These are phyloP conservation scores for Ivindomyrus marchei DNA, from an alignment of 2,113 vertebrate species.

Conservation along the genomic window DNA sequence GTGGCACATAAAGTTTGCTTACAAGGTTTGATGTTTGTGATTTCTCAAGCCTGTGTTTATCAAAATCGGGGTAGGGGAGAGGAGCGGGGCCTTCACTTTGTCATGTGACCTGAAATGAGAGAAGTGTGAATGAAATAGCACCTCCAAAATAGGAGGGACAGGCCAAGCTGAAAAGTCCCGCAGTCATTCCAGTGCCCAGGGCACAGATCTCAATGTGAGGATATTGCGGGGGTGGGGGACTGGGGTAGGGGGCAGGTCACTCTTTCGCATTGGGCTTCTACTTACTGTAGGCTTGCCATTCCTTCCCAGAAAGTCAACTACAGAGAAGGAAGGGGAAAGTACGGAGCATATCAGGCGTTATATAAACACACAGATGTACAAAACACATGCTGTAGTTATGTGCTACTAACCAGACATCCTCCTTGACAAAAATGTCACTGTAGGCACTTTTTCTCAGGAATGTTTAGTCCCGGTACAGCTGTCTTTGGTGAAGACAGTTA, in stretches of 20 bases:
- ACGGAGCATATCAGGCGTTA: not conserved
- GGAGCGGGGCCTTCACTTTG: not conserved
- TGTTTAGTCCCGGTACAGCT: too few species aligned
- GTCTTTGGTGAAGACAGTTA: not conserved
- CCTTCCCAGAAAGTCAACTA: not conserved
- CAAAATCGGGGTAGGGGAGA: not conserved
- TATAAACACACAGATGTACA: not conserved
- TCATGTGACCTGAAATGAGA: constrained; percentile 1
- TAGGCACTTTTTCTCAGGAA: not conserved
- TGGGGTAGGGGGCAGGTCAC: not conserved
- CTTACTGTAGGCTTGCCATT: not conserved
- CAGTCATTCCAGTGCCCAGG: not conserved
- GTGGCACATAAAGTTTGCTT: not conserved
- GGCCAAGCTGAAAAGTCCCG: not conserved
- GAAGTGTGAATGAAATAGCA: not conserved
- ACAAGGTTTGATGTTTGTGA: not conserved
- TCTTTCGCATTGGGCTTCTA: not conserved
- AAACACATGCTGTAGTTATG: not conserved
- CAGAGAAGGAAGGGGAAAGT: not conserved
- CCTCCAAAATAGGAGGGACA: constrained; percentile 2
- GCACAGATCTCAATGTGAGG: not conserved
- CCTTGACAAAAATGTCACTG: not conserved
- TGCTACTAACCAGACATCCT: not conserved
- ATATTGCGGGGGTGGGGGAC: not conserved
- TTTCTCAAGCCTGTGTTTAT: not conserved